Evolutionary conservation across 2,888 invertebrate genomes (phyloP).

Genomic region (Gari tellinella): DNA sequence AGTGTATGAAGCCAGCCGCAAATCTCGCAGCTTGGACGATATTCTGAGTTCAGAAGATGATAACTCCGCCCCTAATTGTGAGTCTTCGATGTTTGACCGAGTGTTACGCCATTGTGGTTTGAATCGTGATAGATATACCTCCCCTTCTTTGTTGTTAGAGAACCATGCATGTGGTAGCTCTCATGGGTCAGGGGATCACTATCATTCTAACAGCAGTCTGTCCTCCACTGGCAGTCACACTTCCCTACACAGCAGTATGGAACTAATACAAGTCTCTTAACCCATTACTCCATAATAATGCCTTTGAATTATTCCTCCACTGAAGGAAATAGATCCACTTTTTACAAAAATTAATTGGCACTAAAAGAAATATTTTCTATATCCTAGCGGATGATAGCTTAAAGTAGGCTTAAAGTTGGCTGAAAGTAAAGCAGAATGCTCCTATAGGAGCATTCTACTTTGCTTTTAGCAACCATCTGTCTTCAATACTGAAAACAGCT

Average conservation of each 20-base stretch:
- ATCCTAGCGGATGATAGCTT: no score
- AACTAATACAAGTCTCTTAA: slow-evolving; percentile 83
- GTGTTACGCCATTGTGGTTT: slow-evolving; percentile 67
- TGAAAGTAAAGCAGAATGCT: no score
- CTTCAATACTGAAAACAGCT: no score
- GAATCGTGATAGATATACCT: slow-evolving; percentile 71
- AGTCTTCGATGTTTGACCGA: slow-evolving; percentile 68
- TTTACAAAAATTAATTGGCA: no score
- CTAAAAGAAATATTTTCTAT: no score
- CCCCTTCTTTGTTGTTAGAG: slow-evolving; percentile 71
- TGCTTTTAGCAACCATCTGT: no score
- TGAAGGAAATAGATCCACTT: no score
- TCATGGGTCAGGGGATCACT: slow-evolving; percentile 73
- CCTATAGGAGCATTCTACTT: no score
- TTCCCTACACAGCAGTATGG: slow-evolving; percentile 81
- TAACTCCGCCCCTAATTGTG: slow-evolving; percentile 58
- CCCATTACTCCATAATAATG: no score
- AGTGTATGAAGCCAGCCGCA: slow-evolving; percentile 76
- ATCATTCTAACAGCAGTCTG: slow-evolving; percentile 82
- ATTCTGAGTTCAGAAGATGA: slow-evolving; percentile 79
- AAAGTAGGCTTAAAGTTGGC: no score
- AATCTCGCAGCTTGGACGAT: slow-evolving; percentile 83
- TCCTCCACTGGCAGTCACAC: slow-evolving; percentile 83
- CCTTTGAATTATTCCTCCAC: no score
- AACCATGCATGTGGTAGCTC: slow-evolving; percentile 71